Evolutionary conservation across 2,113 vertebrate genomes (phyloP).

Genomic region (Plectropomus leopardus): DNA sequence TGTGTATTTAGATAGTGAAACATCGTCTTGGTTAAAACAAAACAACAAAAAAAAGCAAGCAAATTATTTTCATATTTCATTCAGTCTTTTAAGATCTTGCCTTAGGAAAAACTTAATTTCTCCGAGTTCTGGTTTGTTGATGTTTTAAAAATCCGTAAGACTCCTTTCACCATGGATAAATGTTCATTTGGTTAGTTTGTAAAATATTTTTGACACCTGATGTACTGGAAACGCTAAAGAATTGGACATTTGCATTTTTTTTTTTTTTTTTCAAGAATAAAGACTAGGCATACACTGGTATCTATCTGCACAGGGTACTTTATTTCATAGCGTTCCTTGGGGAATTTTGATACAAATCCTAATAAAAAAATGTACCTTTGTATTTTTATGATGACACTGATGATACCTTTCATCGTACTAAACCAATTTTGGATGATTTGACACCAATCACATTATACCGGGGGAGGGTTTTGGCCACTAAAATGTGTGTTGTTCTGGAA

Average conservation of each 20-base stretch:
- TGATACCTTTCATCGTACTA: constrained; percentile 76
- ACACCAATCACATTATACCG: constrained; percentile 69
- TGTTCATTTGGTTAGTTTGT: constrained; percentile 89
- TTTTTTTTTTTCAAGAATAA: constrained; percentile 80
- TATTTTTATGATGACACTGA: constrained; percentile 88
- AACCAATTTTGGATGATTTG: constrained; percentile 81
- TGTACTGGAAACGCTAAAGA: constrained; percentile 87
- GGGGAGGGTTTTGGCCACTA: constrained; percentile 73
- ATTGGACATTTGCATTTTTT: constrained; percentile 80
- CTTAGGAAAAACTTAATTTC: constrained; percentile 90
- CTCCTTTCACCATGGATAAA: constrained; percentile 72
- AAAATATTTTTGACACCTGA: constrained; percentile 87
- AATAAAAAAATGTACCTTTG: constrained; percentile 82
- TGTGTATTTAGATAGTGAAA: constrained; percentile 92
- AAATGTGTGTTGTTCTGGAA: constrained; percentile 82
- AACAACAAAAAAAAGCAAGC: constrained; percentile 81
- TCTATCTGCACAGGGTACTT: constrained; percentile 88
- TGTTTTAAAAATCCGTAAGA: constrained; percentile 82
- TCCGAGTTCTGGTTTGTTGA: constrained; percentile 85
- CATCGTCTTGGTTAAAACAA: constrained; percentile 88
- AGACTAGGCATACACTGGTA: constrained; percentile 83
- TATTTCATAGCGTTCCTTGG: constrained; percentile 83
- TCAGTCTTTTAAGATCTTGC: constrained; percentile 88
- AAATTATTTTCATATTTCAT: constrained; percentile 87
- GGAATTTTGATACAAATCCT: constrained; percentile 85